Evolutionary conservation across 2,888 invertebrate genomes (phyloP).

Genomic region (Nemotelus nigrinus): DNA sequence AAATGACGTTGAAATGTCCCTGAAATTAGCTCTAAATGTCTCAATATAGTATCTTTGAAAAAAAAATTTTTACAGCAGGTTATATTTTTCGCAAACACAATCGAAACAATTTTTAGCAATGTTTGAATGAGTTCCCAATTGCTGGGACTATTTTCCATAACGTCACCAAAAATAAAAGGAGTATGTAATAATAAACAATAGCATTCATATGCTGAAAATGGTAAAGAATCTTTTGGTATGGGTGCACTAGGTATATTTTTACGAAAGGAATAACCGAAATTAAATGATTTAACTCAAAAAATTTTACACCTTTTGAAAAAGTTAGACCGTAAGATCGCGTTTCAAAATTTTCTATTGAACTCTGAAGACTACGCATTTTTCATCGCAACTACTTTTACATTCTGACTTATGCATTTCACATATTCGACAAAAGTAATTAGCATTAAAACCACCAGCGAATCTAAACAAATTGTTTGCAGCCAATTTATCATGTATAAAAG

Average conservation of each 20-base stretch:
- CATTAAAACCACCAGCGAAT: neutral
- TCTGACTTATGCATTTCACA: constrained; percentile 17
- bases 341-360: constrained; percentile 7
- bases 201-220: constrained; percentile 5
- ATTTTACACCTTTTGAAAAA: constrained; percentile 1
- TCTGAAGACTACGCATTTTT: neutral
- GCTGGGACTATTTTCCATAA: neutral
- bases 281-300: neutral
- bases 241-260: constrained; percentile 6
- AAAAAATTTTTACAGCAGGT: neutral
- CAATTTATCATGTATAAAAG: constrained; percentile 11
- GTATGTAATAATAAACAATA: constrained; percentile 9
- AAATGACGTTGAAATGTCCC: neutral
- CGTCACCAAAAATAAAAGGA: neutral
- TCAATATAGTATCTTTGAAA: neutral
- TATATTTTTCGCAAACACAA: constrained; percentile 1
- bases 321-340: neutral
- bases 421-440: constrained; percentile 13
- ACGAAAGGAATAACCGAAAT: constrained; percentile 1
- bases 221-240: neutral
- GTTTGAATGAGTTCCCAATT: constrained; percentile 4
- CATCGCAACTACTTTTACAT: neutral
- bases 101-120: constrained; percentile 6
- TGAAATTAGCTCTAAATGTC: constrained; percentile 1
- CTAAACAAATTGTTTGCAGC: constrained; percentile 8